phyloP scores from a whole-genome alignment of 2,888 invertebrate species.

The Byasa hedistus region DNA sequence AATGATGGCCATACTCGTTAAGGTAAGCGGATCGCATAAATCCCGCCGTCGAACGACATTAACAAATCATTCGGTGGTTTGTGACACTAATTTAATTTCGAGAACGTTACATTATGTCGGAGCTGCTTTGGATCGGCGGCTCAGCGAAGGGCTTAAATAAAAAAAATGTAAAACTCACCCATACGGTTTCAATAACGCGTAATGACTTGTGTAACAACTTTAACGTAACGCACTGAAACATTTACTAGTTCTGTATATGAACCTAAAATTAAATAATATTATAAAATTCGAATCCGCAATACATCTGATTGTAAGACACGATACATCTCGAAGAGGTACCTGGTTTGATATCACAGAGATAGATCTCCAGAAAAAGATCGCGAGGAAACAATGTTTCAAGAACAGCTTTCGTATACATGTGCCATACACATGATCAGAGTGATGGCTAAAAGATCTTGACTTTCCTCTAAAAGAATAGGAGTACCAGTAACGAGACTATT shows the following conservation, averaged over 20 bases:
- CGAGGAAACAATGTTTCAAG: too few relatives aligned
- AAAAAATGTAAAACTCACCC: conserved; percentile 17
- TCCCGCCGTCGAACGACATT: conserved; percentile 47
- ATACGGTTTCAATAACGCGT: conserved; percentile 22
- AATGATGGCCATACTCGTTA: conserved; percentile 24
- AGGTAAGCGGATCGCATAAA: conserved; percentile 54
- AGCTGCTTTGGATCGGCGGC: background rate
- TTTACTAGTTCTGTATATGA: background rate
- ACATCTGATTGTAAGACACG: too few relatives aligned
- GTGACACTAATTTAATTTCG: conserved; percentile 28
- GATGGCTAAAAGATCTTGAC: too few relatives aligned
- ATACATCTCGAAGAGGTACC: too few relatives aligned
- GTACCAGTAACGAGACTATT: too few relatives aligned
- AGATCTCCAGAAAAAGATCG: too few relatives aligned
- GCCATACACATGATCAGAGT: too few relatives aligned
- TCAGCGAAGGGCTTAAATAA: background rate
- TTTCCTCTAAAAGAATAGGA: too few relatives aligned
- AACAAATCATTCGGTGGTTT: conserved; percentile 35
- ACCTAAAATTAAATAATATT: too few relatives aligned
- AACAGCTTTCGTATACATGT: too few relatives aligned
- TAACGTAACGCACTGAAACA: background rate
- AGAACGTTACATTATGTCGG: conserved; percentile 21
- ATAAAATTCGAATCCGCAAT: too few relatives aligned
- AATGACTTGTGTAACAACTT: conserved; percentile 9
- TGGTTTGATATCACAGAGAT: too few relatives aligned